Evolutionary conservation across 1,140 invertebrate species (phyloP), one percentile per base, ranked within the genome.

Genomic region (Brachystomella parvula): DNA sequence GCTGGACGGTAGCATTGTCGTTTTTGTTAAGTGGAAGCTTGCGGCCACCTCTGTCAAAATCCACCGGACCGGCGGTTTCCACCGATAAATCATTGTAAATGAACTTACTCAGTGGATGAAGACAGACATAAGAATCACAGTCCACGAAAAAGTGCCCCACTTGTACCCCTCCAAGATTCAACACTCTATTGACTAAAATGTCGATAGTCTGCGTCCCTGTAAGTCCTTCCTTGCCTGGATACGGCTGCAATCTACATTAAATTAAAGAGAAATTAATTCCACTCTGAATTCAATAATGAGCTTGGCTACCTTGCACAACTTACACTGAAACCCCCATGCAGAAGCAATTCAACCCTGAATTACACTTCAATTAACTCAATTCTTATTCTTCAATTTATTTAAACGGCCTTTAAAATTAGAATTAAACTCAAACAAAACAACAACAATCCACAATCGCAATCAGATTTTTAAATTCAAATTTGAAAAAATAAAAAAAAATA

Each of bases 81-180:
- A n/a, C n/a, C n/a, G n/a, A n/a, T n/a, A 12, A 15, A 60, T 60
- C 9, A 28, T 24, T 12, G 9, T 60, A 6, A 60, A 60, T 30
- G 26, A 19, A 29, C 59, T 66, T 66, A 66, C 59, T 44, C 31
- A 56, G 19, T 47, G 61, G 58, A 17, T 53, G 49, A 24, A 53
- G 49, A 53, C 49, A 92, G 59, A 87, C 86, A 74, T 90, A 96
- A 17, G 92, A 94, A 77, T 98, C 94, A 76, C 94, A 97, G 74
- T 98, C 94, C 0, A 98, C 92, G 53, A 90, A 78, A 79, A 95
- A 96, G 73, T 90, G 90, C 1, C 93, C 94, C 72, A 86, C 83
- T 77, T 90, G 91, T 0, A 86, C 81, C 0, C 91, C 94, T 35
- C 93, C 93, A 24, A 96, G 80, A 0, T 89, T 86, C 32, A 88